Base-by-base conservation (phyloP, 2,797 vertebrate species). In the Pagetopsis macropterus region DNA sequence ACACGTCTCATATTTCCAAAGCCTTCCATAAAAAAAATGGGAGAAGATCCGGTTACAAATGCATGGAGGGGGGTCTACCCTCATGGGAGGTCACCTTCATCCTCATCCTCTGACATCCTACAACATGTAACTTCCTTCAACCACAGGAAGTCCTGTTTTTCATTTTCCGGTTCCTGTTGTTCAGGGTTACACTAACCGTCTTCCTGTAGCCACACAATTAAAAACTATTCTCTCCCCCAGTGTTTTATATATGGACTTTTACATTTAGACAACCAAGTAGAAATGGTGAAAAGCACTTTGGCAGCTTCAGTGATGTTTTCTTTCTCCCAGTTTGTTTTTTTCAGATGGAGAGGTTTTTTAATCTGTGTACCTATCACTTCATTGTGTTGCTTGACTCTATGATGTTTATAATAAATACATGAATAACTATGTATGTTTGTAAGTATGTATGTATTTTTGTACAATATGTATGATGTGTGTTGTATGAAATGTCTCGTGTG, bases 281-380 rank as follows among this genome's bases (percentile, higher is more conserved):
- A 89, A 91, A 88, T 87, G 87, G 85, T 93, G 89, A 93, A 91
- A 94, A 95, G 94, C 94, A 95, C 94, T 95, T 94, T 94, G 94
- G 93, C 91, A 94, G 94, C 94, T 94, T 92, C 88, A 84, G 63
- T 86, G 86, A 89, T 88, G 80, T 88, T 87, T 86, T 68, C 84
- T 86, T 85, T 75, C 74, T 76, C 88, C 77, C 68, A 54, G 48
- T 65, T 76, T 23, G 19, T 65, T 76, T 64, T 10, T 75, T 81
- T 72, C 72, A 84, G 52, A 78, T 54, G 61, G 87, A 91, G 77
- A 91, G 67, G 67, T 75, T 74, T 87, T 87, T 76, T 64, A 78
- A 79, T 82, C 70, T 75, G 62, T 85, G 78, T 90, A 90, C 71
- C 84, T 66, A 66, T 89, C 78, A 85, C 85, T 90, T 91, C 78